Conservation (phyloP, 2,113 vertebrate species). For the Oceanites oceanicus region DNA sequence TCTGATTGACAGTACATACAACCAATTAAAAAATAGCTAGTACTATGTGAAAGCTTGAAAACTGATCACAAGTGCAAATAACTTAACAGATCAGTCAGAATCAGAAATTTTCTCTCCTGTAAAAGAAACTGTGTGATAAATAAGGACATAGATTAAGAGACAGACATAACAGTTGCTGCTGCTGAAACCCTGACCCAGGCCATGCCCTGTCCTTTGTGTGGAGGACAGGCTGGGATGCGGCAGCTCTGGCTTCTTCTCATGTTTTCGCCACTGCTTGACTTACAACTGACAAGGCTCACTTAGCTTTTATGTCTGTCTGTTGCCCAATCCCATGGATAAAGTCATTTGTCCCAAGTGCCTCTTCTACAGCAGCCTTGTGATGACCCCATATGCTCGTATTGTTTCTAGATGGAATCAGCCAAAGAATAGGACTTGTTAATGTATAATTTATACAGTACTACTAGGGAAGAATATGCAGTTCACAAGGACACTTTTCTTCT, state of each 20-base stretch:
- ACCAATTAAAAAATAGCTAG: neutral
- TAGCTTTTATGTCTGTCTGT: neutral
- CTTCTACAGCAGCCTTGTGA: neutral
- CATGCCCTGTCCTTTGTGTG: accelerated
- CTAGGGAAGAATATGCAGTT: neutral
- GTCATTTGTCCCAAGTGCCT: neutral
- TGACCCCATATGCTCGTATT: accelerated
- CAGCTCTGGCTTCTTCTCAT: neutral
- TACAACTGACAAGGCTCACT: neutral
- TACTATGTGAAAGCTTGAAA: neutral
- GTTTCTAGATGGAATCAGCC: neutral
- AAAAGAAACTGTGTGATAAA: neutral
- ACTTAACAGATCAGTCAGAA: neutral
- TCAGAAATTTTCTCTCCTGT: neutral
- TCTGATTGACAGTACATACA: neutral
- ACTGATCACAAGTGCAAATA: neutral
- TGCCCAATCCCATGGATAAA: neutral
- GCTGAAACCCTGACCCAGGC: neutral
- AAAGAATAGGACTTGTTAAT: neutral
- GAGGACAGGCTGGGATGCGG: neutral
- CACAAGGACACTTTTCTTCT: neutral
- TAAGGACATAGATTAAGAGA: neutral
- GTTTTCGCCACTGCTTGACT: neutral
- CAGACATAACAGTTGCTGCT: neutral
- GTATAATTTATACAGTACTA: neutral